Base-by-base conservation (phyloP, 2,113 vertebrate species). In the rat (Rattus norvegicus) region DNA sequence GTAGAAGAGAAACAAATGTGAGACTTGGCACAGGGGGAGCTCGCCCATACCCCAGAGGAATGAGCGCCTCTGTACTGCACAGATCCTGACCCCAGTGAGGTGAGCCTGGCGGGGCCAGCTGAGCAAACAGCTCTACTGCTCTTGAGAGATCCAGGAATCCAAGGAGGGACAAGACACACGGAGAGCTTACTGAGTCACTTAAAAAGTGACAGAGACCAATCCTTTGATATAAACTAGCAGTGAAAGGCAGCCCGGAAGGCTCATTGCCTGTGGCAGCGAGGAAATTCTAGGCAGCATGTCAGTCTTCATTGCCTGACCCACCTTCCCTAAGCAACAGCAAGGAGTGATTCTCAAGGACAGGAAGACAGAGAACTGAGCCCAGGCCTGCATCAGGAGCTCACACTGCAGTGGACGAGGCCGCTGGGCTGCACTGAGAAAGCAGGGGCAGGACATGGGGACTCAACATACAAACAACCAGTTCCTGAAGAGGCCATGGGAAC, bases 1-100 rank as follows among this genome's bases (percentile, higher is more conserved):
- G 98, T 12, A 65, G 92, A 19, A 98, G 76, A 87, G 54, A 96
- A 67, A 96, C 17, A 81, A 92, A 33, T 0, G 36, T 16, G 49
- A 92, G 90, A 49, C 67, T 2, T 1, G n/a, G n/a, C 12, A 20
- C 6, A 47, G 52, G 5, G 7, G 63, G 2, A 63, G 59, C 7
- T 67, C 52, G 19, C 9, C 49, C 10, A n/a, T 36, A 52, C 10
- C 20, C 59, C 54, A 16, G 1, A 19, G 39, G 54, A 26, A 19
- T 0, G 8, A 52, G 24, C 43, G 52, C 52, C 89, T 79, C 59
- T 2, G 2, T 30, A 0, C 1, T 56, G 84, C 75, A n/a, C 7
- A 54, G n/a, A 79, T 59, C 49, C 14, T 6, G 20, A 83, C 79
- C 36, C 69, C 80, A 63, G 16, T 28, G 56, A 28, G 26, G 72